Percentiles rank a stretch among this genome's conserved stretches.
Evolutionary conservation across 1,140 invertebrate genomes (phyloP).

Genomic region (Macrobrachium rosenbergii): DNA sequence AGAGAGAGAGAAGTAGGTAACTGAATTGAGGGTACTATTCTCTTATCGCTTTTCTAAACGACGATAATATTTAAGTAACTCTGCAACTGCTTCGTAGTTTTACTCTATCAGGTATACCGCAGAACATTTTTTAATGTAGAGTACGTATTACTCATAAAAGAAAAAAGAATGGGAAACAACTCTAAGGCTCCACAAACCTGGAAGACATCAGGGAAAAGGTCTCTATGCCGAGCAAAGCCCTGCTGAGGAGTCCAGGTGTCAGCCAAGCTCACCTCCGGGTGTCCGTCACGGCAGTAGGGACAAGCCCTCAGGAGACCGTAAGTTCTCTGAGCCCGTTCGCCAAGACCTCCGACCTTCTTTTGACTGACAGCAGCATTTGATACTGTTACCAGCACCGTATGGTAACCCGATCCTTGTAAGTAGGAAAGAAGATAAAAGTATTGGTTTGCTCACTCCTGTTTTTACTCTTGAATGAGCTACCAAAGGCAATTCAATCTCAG

Average conservation of each 20-base stretch:
- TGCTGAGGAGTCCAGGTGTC: constrained; percentile 12
- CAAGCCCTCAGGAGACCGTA: constrained; percentile 25
- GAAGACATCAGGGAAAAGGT: constrained; percentile 42
- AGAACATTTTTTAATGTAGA: too few relatives aligned
- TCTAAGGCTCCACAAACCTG: not conserved
- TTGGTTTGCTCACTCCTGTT: too few relatives aligned
- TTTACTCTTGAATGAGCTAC: too few relatives aligned
- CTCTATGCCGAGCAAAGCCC: not conserved
- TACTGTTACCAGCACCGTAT: not conserved
- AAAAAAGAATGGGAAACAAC: too few relatives aligned
- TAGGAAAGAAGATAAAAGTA: not conserved
- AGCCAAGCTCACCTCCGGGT: not conserved
- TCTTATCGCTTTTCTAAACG: not conserved
- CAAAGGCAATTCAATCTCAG: too few relatives aligned
- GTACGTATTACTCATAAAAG: too few relatives aligned
- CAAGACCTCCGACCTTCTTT: not conserved
- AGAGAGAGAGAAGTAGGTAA: not conserved
- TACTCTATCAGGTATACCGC: too few relatives aligned
- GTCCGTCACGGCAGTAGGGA: constrained; percentile 35
- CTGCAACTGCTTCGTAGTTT: too few relatives aligned
- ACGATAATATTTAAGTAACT: not conserved
- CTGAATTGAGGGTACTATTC: not conserved
- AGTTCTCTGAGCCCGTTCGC: not conserved
- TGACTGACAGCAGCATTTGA: too few relatives aligned
- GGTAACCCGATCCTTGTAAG: not conserved